Conservation (phyloP, 2,888 invertebrate species). For the Hybos culiciformis region DNA sequence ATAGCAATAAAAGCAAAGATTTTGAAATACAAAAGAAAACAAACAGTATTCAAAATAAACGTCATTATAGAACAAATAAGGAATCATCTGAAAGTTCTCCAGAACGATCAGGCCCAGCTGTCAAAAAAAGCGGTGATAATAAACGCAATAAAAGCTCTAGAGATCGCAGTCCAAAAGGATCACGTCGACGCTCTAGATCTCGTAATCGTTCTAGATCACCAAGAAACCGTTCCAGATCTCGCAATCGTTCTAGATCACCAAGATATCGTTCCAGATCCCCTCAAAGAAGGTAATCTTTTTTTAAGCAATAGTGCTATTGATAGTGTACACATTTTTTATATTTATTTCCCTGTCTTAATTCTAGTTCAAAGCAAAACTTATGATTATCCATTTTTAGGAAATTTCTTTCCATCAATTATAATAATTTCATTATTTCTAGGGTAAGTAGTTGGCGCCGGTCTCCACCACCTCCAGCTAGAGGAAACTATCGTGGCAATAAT, state of each 20-base stretch:
- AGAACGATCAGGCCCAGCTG: conserved; percentile 21
- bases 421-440: not conserved
- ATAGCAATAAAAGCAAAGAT: conserved; percentile 25
- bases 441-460: not conserved
- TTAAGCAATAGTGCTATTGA: not conserved
- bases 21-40: conserved; percentile 64
- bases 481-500: conserved; percentile 12
- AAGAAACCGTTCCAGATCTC: conserved; percentile 27
- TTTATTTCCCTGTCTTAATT: too few relatives aligned
- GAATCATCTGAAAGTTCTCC: conserved; percentile 55
- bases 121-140: conserved; percentile 18
- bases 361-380: not conserved
- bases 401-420: not conserved
- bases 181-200: conserved; percentile 27
- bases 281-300: conserved; percentile 22
- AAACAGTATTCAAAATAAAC: conserved; percentile 71
- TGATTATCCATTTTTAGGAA: not conserved
- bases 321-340: too few relatives aligned
- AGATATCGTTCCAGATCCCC: conserved; percentile 31
- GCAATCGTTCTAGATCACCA: conserved; percentile 32
- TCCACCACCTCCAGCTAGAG: conserved; percentile 1
- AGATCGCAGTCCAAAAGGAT: conserved; percentile 19
- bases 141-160: conserved; percentile 19
- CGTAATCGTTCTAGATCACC: conserved; percentile 27
- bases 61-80: conserved; percentile 76